A percentile compares a stretch with the other conserved stretches of the same genome.
These are phyloP conservation scores for Podilymbus podiceps DNA, from an alignment of 2,113 vertebrate species.

Conservation along the genomic window DNA sequence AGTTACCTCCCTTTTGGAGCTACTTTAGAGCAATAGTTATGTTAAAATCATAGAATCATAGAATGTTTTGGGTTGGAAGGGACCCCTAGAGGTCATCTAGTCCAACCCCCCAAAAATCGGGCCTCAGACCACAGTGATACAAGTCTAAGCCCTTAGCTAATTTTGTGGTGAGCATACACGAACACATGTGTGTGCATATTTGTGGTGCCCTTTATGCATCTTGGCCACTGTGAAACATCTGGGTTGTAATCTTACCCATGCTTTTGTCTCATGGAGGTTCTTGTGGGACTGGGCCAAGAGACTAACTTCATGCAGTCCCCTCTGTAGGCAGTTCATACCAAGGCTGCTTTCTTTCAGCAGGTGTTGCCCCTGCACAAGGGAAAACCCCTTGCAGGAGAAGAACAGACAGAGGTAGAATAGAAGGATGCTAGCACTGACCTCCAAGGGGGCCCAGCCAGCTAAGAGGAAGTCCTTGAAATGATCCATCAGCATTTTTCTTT, in stretches of 20 bases:
- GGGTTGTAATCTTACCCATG: background rate
- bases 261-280: background rate
- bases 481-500: background rate
- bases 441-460: rapidly evolving
- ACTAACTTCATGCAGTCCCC: background rate
- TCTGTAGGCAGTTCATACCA: background rate
- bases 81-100: no score
- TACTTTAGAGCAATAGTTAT: background rate
- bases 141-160: background rate
- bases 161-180: background rate
- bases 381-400: background rate
- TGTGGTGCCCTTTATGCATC: background rate
- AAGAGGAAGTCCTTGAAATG: background rate
- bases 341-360: background rate
- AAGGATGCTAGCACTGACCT: background rate
- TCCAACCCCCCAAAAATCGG: background rate
- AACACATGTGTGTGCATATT: background rate
- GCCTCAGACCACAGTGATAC: background rate
- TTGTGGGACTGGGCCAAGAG: background rate
- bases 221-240: background rate
- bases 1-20: background rate
- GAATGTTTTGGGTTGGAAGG: no score
- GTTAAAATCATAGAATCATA: background rate
- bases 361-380: background rate
- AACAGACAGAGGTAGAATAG: background rate